Conservation (phyloP, 1,140 invertebrate genomes). For the Bombus picipes region DNA sequence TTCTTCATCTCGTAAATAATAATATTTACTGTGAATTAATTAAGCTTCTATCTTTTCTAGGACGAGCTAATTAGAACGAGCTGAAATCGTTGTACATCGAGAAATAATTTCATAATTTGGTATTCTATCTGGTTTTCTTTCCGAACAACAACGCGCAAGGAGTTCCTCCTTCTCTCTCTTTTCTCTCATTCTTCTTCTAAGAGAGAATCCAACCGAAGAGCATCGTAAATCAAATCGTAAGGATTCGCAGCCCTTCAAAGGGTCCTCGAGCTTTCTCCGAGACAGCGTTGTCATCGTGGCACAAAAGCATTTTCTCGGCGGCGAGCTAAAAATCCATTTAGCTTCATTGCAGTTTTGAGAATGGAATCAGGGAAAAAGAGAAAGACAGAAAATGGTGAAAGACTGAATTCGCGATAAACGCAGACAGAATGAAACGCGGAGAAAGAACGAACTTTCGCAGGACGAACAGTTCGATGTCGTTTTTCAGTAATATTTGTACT, state of each 20-base stretch:
- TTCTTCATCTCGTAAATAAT: neutral
- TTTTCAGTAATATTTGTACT: neutral
- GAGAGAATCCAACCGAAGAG: neutral
- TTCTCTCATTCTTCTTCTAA: no score
- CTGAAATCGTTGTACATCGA: neutral
- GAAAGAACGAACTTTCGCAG: neutral
- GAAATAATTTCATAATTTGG: neutral
- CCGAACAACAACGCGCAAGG: neutral
- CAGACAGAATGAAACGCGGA: neutral
- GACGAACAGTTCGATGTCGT: neutral
- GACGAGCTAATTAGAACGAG: neutral
- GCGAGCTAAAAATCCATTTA: constrained; percentile 18
- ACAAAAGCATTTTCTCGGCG: neutral
- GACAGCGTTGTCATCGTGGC: neutral
- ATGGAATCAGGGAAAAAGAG: neutral
- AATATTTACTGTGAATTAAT: no score
- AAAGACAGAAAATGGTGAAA: neutral
- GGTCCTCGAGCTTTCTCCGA: neutral
- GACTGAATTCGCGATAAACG: neutral
- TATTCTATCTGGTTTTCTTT: neutral
- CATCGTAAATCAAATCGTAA: constrained; percentile 37
- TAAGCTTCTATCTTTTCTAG: neutral
- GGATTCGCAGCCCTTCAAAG: neutral
- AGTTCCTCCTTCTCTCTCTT: neutral
- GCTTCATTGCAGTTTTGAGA: neutral